These are phyloP conservation scores for Acyrthosiphon pisum DNA, from an alignment of 1,140 invertebrate species.

Conservation along the genomic window DNA sequence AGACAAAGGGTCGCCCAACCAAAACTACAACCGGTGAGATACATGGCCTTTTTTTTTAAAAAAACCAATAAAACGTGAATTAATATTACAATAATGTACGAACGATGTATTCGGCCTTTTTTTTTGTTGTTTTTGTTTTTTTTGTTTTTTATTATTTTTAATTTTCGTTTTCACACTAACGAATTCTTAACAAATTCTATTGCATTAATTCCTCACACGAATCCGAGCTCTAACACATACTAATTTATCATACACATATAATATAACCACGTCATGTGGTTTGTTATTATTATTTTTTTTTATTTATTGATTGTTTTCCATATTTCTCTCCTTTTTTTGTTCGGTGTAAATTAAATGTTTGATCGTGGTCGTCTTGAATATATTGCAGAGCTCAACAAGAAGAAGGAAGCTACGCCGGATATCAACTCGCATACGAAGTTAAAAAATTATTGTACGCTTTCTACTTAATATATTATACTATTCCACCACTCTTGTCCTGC, in stretches of 20 bases:
- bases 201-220: constrained; percentile 23
- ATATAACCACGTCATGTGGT: neutral
- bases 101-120: neutral
- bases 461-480: constrained; percentile 58
- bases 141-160: neutral
- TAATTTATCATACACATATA: neutral
- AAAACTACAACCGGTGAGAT: constrained; percentile 41
- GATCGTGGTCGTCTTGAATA: constrained; percentile 42
- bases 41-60: neutral
- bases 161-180: constrained; percentile 26
- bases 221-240: neutral
- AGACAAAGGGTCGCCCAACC: constrained; percentile 43
- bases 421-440: constrained; percentile 98
- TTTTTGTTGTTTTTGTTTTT: neutral
- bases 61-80: neutral
- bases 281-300: neutral
- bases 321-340: constrained; percentile 58
- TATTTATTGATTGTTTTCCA: neutral
- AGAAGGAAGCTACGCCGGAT: constrained; percentile 78
- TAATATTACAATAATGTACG: neutral
- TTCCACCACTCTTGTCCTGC: constrained; percentile 56
- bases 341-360: constrained; percentile 74
- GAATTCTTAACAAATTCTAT: constrained; percentile 17
- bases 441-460: constrained; percentile 98
- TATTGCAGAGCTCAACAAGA: constrained; percentile 56